Percentiles rank a stretch among this genome's conserved stretches.
Evolutionary conservation across 2,113 vertebrate species (phyloP).

Genomic region (Jacana jacana): DNA sequence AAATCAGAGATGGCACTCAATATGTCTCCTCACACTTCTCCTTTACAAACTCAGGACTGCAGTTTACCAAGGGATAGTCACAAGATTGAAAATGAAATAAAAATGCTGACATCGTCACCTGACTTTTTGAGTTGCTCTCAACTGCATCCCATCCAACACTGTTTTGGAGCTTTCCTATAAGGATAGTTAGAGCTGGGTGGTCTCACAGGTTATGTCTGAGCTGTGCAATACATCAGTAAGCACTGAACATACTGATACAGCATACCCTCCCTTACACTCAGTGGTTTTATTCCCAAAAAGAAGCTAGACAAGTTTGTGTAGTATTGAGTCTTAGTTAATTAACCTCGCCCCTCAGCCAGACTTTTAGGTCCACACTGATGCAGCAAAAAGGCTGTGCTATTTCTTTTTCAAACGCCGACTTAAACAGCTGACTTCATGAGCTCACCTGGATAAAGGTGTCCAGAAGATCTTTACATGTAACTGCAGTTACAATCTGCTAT

Average conservation of each 20-base stretch:
- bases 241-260: not conserved
- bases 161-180: not conserved
- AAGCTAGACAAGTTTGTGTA: not conserved
- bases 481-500: not conserved
- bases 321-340: not conserved
- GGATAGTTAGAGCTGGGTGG: not conserved
- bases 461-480: not conserved
- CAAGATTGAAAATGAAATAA: not conserved
- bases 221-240: not conserved
- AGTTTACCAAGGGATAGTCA: not conserved
- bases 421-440: not conserved
- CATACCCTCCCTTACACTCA: not conserved
- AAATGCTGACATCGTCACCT: not conserved
- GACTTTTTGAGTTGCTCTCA: not conserved
- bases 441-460: not conserved
- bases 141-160: not conserved
- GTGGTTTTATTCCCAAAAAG: not conserved
- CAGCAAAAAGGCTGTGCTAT: not conserved
- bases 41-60: not conserved
- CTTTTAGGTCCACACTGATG: not conserved
- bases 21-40: not conserved
- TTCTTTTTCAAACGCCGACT: not conserved
- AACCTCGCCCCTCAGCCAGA: not conserved
- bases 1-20: not conserved
- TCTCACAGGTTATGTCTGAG: not conserved